Conservation (phyloP, 2,888 invertebrate species). For the Entomobrya multifasciata region DNA sequence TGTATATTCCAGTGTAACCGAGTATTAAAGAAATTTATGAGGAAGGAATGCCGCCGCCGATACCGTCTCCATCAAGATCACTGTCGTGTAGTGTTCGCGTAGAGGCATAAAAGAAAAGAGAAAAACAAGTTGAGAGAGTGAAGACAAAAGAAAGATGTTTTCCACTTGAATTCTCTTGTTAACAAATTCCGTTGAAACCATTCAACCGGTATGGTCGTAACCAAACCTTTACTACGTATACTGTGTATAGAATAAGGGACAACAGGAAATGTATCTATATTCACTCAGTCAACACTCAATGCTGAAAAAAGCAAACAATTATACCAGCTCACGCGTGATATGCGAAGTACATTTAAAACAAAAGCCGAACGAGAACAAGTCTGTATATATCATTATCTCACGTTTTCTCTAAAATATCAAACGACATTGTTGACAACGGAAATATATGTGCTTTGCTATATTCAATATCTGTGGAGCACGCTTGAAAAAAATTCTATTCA, state of each 20-base stretch:
- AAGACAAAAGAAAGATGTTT: conserved; percentile 67
- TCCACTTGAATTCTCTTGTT: conserved; percentile 74
- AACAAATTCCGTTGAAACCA: conserved; percentile 74
- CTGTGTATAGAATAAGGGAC: not conserved
- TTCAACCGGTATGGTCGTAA: conserved; percentile 61
- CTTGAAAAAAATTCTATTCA: too few relatives aligned
- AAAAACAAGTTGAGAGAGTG: conserved; percentile 51
- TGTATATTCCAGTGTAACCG: too few relatives aligned
- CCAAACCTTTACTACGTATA: conserved; percentile 6
- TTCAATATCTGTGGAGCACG: too few relatives aligned
- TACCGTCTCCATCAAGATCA: not conserved
- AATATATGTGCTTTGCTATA: not conserved
- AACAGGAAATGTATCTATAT: conserved; percentile 17
- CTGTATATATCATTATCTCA: conserved; percentile 39
- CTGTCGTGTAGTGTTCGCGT: not conserved
- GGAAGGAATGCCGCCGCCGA: conserved; percentile 1
- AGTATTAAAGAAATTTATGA: too few relatives aligned
- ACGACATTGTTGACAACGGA: conserved; percentile 11
- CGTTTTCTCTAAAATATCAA: conserved; percentile 1
- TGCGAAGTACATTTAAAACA: conserved; percentile 42
- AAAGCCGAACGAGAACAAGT: conserved; percentile 32
- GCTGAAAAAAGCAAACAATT: conserved; percentile 18
- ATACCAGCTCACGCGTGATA: conserved; percentile 43
- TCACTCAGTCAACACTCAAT: not conserved
- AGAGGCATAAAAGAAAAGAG: conserved; percentile 10